Evolutionary conservation across 1,140 invertebrate genomes (phyloP).

Genomic region (Pseudomyrmex flavicornis): DNA sequence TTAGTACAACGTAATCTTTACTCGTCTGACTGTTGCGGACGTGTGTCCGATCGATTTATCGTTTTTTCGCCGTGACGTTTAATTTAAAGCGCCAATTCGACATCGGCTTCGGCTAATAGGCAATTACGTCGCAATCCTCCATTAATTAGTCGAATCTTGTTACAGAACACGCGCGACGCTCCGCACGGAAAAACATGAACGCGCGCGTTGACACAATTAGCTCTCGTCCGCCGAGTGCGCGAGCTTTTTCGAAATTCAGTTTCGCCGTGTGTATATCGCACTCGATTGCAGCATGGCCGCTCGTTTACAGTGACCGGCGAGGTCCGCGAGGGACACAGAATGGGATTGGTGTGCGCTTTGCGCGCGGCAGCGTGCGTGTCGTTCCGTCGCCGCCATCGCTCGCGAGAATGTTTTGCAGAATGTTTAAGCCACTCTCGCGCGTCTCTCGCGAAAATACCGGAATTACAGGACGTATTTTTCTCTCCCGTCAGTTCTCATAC

Average conservation of each 20-base stretch:
- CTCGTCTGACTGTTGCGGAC: background rate
- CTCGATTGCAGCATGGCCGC: constrained; percentile 32
- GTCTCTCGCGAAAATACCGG: constrained; percentile 23
- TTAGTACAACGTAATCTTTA: constrained; percentile 30
- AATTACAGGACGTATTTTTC: constrained; percentile 60
- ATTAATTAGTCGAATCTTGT: constrained; percentile 57
- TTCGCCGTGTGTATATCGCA: constrained; percentile 26
- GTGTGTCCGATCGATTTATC: constrained; percentile 32
- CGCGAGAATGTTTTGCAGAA: constrained; percentile 32
- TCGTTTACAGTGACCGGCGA: constrained; percentile 16
- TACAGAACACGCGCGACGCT: constrained; percentile 27
- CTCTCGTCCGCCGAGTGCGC: constrained; percentile 20
- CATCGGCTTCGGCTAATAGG: constrained; percentile 52
- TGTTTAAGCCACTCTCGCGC: constrained; percentile 33
- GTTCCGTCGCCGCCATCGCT: no score
- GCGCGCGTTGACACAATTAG: constrained; percentile 54
- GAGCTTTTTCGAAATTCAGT: constrained; percentile 55
- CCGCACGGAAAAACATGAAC: constrained; percentile 41
- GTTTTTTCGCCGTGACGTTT: constrained; percentile 39
- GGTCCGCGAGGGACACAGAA: no score
- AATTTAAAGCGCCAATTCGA: constrained; percentile 54
- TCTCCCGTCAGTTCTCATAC: constrained; percentile 1
- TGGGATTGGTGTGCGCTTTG: background rate
- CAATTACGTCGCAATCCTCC: constrained; percentile 53
- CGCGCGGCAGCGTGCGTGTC: background rate